These are phyloP conservation scores for Epistrophella euchroma DNA, from an alignment of 2,888 invertebrate genomes.

Conservation along the genomic window DNA sequence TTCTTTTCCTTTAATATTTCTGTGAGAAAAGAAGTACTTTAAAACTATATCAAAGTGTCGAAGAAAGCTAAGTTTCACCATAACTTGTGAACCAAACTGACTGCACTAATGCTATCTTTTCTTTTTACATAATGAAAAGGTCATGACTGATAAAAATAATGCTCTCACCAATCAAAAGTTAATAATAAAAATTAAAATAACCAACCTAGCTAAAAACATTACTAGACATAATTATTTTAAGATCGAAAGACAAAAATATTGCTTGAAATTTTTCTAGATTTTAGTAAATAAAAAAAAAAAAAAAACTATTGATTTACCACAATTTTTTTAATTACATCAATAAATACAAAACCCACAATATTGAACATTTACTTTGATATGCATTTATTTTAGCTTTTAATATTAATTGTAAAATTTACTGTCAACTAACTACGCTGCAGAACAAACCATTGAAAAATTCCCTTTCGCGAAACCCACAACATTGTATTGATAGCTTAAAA, in stretches of 20 bases:
- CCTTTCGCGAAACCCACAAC: slow-evolving; percentile 51
- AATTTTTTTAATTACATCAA: neutral
- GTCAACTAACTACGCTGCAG: neutral
- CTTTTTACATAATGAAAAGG: no score
- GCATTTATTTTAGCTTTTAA: slow-evolving; percentile 13
- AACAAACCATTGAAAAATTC: slow-evolving; percentile 30
- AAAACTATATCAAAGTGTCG: neutral
- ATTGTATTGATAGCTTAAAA: slow-evolving; percentile 37
- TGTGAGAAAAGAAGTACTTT: neutral
- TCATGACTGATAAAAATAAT: no score
- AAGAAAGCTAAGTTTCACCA: no score
- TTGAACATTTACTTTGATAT: slow-evolving; percentile 55
- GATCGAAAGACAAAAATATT: neutral
- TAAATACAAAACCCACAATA: slow-evolving; percentile 1
- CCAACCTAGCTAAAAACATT: no score
- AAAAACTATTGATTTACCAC: neutral
- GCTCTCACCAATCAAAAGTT: no score
- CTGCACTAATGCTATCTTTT: no score
- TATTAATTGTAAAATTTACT: neutral
- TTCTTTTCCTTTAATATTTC: neutral
- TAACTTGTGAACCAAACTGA: no score
- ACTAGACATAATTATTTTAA: neutral
- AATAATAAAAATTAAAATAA: no score
- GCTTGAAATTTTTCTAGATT: slow-evolving; percentile 2
- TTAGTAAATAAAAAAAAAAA: neutral